Conservation (phyloP, 2,888 invertebrate species). For the Zaprionus bogoriensis region DNA sequence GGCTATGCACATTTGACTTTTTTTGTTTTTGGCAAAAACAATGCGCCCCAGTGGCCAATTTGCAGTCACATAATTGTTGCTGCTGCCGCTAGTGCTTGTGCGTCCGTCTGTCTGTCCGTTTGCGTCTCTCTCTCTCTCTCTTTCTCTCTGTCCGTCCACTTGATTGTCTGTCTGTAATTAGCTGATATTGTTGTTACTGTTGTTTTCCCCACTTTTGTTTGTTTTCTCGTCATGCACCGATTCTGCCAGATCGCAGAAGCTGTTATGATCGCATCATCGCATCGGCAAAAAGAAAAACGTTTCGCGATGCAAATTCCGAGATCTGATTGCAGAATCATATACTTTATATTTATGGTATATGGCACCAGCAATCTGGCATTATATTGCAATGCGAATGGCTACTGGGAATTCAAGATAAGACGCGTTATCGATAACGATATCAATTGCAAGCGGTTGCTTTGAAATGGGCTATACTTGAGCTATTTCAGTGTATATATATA, state of each 20-base stretch:
- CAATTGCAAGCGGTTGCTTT: not conserved
- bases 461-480: not conserved
- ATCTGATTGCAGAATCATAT: not conserved
- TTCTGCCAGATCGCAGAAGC: not conserved
- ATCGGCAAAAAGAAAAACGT: not conserved
- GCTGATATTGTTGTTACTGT: not conserved
- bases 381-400: slow-evolving; percentile 13
- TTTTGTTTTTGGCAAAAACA: slow-evolving; percentile 16
- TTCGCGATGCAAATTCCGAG: not conserved
- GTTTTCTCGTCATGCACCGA: not conserved
- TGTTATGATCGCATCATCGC: not conserved
- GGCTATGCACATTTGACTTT: not conserved
- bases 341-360: not conserved
- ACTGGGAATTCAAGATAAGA: slow-evolving; percentile 44
- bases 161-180: not conserved
- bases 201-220: not conserved
- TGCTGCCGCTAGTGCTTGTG: not conserved
- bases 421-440: slow-evolving; percentile 37
- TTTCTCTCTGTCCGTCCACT: not conserved
- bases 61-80: slow-evolving; percentile 26
- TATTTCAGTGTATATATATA: not conserved
- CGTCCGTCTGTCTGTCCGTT: not conserved
- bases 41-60: slow-evolving; percentile 40
- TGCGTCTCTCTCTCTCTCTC: not conserved
- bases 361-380: not conserved